phyloP scores from a whole-genome alignment of 1,140 invertebrate genomes.

The Hydropsyche tenuis region DNA sequence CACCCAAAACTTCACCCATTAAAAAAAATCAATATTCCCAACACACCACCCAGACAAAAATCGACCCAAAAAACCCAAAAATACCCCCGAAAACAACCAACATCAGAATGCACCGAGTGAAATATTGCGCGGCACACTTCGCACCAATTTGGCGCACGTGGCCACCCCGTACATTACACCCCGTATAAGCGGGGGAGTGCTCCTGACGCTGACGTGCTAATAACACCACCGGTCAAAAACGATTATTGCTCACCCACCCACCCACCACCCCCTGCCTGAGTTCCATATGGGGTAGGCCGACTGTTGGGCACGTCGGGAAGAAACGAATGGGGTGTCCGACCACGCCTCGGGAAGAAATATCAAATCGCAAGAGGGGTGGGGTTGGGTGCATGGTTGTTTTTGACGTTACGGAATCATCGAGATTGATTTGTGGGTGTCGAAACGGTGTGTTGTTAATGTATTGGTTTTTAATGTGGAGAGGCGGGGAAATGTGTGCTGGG shows the following conservation, averaged over 20 bases:
- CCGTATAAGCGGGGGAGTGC: neutral
- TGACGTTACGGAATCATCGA: no score
- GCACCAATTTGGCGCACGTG: conserved; percentile 48
- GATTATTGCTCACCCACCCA: conserved; percentile 21
- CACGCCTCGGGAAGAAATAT: neutral
- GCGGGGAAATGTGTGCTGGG: neutral
- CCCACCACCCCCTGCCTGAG: no score
- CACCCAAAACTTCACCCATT: no score
- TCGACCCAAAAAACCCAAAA: no score
- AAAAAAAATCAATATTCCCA: no score
- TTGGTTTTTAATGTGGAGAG: neutral
- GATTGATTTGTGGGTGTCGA: no score
- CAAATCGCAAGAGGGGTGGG: no score
- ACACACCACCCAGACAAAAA: no score
- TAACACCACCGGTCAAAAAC: conserved; percentile 38
- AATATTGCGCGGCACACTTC: conserved; percentile 45
- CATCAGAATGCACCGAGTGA: conserved; percentile 19
- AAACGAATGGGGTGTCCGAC: neutral
- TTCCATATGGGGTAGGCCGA: no score
- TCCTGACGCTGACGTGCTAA: conserved; percentile 36
- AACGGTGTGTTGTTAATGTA: no score
- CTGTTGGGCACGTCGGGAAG: neutral
- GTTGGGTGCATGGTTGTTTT: no score
- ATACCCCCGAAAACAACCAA: conserved; percentile 23
- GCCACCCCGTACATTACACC: conserved; percentile 45